Evolutionary conservation across 1,140 invertebrate genomes (phyloP), one percentile per base, ranked within the genome.

Genomic region (Aphidius gifuensis): DNA sequence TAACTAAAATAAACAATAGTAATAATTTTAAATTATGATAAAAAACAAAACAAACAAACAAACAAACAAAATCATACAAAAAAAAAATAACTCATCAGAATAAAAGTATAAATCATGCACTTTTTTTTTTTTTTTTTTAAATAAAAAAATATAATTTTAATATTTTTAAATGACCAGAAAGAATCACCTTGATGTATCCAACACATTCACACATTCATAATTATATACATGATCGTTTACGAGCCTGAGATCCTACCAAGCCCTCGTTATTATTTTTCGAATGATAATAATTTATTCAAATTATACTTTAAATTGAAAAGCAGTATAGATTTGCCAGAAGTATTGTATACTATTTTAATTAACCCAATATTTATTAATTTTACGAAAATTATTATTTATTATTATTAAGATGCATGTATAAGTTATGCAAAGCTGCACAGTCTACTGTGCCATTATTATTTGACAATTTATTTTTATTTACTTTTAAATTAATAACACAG

Each of bases 401-500:
- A 32, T 16, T 32, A 32, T 73, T 58, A 67, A 65, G 73, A 71
- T 73, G 67, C 66, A 69, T 71, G 70, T 76, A 71, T 72, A 64
- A 73, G 64, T 75, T 69, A 75, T 76, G 71, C 68, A 74, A 78
- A 76, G 71, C 70, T 74, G 66, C 71, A 71, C 66, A 74, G 68
- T 67, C 69, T 72, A 72, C 64, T 67, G 64, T 70, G 70, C 70
- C 71, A 65, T 73, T 66, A 56, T 67, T 53, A 64, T 69, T 72
- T 71, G 59, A 71, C 58, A 63, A 59, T 50, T 45, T 32, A 38
- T 64, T 32, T 32, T 32, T 32, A 59, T 50, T 45, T 40, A 38
- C 62, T 32, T 32, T 32, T 1, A 3, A 32, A 32, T 32, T 32
- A 32, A 32, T 32, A 32, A 32, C 23, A 32, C 23, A 32, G 4